Evolutionary conservation across 2,797 vertebrate species (phyloP).

Genomic region (Octomys mimax): DNA sequence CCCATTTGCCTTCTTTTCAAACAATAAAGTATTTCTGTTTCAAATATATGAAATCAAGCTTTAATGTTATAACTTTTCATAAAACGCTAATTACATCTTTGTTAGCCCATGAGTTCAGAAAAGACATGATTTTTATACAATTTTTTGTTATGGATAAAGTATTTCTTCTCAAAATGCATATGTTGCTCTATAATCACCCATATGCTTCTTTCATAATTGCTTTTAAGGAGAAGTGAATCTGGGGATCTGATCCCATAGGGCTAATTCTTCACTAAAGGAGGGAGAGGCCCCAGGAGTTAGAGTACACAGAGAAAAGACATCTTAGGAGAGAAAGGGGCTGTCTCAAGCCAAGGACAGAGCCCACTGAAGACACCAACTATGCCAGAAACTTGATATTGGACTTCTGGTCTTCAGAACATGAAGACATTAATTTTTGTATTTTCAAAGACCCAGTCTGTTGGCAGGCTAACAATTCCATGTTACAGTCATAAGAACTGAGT

Average conservation of each 20-base stretch:
- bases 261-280: background rate
- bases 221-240: background rate
- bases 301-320: fast-evolving
- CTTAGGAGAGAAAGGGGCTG: fast-evolving
- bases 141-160: background rate
- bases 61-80: background rate
- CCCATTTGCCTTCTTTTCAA: background rate
- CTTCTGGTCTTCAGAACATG: background rate
- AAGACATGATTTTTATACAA: background rate
- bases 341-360: background rate
- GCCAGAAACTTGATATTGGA: background rate
- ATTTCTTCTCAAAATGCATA: background rate
- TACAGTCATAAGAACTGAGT: background rate
- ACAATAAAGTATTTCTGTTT: background rate
- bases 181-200: background rate
- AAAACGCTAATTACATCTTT: background rate
- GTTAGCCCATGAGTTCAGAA: background rate
- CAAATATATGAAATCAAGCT: background rate
- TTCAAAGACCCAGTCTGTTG: background rate
- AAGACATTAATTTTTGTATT: background rate
- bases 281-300: background rate
- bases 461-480: background rate
- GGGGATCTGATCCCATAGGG: background rate
- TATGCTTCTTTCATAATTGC: background rate
- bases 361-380: no score